These are phyloP conservation scores for Oceanites oceanicus DNA, from an alignment of 2,113 vertebrate species.

Conservation along the genomic window DNA sequence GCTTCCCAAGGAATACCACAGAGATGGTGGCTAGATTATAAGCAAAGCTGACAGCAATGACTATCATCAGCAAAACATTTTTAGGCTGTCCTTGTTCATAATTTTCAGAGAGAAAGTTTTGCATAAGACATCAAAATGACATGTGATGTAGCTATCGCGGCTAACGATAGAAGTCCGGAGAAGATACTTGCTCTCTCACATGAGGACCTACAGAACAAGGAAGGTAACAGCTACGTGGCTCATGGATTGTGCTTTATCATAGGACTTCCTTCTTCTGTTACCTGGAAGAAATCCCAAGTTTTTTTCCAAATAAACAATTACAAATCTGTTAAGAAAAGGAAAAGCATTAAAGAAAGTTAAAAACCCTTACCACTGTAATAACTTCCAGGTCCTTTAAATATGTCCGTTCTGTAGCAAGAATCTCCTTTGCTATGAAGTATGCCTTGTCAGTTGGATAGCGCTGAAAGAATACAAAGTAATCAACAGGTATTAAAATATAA, in stretches of 20 bases:
- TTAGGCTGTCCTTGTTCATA: background rate
- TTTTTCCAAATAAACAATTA: background rate
- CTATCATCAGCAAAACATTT: background rate
- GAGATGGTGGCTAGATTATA: background rate
- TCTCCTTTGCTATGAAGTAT: constrained; percentile 96
- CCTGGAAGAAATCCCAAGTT: background rate
- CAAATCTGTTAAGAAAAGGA: background rate
- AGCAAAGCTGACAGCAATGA: background rate
- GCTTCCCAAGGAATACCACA: background rate
- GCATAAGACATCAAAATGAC: background rate
- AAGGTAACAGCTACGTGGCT: background rate
- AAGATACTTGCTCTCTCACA: background rate
- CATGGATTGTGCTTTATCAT: background rate
- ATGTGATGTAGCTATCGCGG: background rate
- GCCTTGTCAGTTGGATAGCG: constrained; percentile 83
- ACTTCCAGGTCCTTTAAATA: constrained; percentile 95
- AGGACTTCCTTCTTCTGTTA: background rate
- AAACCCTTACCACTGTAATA: constrained; percentile 87
- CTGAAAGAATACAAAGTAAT: constrained; percentile 64
- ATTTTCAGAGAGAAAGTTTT: background rate
- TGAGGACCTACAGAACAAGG: background rate
- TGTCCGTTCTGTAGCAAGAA: constrained; percentile 92
- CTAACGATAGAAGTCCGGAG: rapidly evolving
- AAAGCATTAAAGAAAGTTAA: background rate
- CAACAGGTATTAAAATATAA: background rate